Evolutionary conservation across 2,888 invertebrate genomes (phyloP), one percentile per base, ranked within the genome.

Genomic region (Erebia aethiops): DNA sequence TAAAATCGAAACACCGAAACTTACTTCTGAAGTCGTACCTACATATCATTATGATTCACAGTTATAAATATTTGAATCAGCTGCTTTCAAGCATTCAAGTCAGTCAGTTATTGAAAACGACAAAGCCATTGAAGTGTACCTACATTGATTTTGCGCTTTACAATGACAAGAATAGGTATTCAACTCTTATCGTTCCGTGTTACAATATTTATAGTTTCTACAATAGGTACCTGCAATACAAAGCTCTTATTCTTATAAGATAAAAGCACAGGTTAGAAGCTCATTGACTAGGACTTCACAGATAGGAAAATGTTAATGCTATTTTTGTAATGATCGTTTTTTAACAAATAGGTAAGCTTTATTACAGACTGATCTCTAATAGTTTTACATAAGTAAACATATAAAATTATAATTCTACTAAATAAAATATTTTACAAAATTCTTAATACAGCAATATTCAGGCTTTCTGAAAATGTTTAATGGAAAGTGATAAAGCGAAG

Each of bases 181-280:
- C 72, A 74, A 70, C 69, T 71, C 61, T 70, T 75, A 77, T 79
- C 82, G 79, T 83, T 83, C 79, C 80, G 81, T 76, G 75, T 82
- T 77, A 79, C 74, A 78, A 78, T 80, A 80, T 69, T 76, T 69
- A 71, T 76, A 74, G 79, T 81, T 71, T 81, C 86, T 89, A 89
- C 85, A 87, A 87, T 86, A 52, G 9, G 9, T 52, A 84, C 85
- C 87, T 90, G 90, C 87, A 81, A 83, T 88, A 90, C 87, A 89
- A 87, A 91, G 90, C 90, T 90, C 89, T 90, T 90, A 90, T 79
- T 82, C 82, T 82, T 88, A 88, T 87, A 84, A 87, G 83, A 83
- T 77, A 76, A 71, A 87, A 89, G 88, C 87, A 85, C 87, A 86
- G 84, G 84, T 87, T 78, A 26, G 91, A 91, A 92, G 92, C 91